These are phyloP conservation scores for Engraulis encrasicolus DNA, from an alignment of 2,113 vertebrate genomes.

Conservation along the genomic window DNA sequence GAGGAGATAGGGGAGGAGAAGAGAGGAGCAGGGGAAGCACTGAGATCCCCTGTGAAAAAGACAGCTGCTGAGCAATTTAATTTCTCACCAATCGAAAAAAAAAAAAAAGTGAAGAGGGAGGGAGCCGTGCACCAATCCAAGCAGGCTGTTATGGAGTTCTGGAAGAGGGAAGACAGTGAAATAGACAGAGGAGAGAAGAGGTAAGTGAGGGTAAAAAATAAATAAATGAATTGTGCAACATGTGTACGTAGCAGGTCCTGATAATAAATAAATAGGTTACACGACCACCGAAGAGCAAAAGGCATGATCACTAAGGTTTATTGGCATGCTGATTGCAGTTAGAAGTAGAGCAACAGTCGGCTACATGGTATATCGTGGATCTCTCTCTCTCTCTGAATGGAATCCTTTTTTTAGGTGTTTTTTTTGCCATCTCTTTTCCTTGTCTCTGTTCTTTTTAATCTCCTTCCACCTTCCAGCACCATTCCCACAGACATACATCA, in stretches of 20 bases:
- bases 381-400: too few relatives aligned
- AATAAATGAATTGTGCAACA: not conserved
- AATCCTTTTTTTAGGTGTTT: not conserved
- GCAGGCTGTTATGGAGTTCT: not conserved
- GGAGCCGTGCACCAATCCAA: not conserved
- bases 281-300: not conserved
- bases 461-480: not conserved
- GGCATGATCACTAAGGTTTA: not conserved
- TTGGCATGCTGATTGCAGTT: not conserved
- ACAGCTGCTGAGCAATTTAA: not conserved
- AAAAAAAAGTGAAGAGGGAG: not conserved
- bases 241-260: not conserved
- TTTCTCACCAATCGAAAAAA: not conserved
- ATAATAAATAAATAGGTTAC: not conserved
- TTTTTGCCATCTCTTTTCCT: not conserved
- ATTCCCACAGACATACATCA: slow-evolving; percentile 20
- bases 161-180: not conserved
- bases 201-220: not conserved
- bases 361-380: not conserved
- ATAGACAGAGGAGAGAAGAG: not conserved
- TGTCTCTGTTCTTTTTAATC: not conserved
- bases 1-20: not conserved
- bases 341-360: not conserved
- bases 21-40: not conserved
- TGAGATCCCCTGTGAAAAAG: not conserved